Conservation (phyloP, 2,797 vertebrate genomes). For the Pangasius djambal region DNA sequence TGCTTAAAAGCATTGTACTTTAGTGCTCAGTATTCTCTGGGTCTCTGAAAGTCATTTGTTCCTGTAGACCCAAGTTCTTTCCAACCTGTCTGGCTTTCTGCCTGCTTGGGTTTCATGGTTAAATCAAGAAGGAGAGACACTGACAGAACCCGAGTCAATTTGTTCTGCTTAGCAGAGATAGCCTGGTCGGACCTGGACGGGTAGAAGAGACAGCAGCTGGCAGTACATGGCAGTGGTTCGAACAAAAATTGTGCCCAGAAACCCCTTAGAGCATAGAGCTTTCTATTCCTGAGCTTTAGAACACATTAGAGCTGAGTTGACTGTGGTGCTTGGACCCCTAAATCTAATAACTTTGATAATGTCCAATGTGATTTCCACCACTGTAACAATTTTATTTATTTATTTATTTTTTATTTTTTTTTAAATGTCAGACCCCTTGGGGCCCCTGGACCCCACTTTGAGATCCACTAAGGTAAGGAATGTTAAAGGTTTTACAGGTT, state of each 20-base stretch:
- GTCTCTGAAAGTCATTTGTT: constrained; percentile 24
- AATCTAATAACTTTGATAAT: background rate
- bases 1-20: background rate
- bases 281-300: background rate
- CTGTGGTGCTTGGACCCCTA: background rate
- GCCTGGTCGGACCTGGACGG: background rate
- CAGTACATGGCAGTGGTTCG: background rate
- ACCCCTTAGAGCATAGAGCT: background rate
- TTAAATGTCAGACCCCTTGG: background rate
- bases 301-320: background rate
- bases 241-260: background rate
- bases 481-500: background rate
- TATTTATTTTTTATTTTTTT: too few relatives aligned
- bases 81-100: constrained; percentile 25
- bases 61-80: constrained; percentile 10
- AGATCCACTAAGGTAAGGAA: background rate
- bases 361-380: background rate
- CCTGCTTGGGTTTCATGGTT: constrained; percentile 1
- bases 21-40: background rate
- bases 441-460: background rate
- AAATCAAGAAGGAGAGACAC: constrained; percentile 10
- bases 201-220: background rate
- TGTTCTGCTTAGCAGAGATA: constrained; percentile 12
- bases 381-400: background rate
- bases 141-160: constrained; percentile 31